Base-by-base conservation (phyloP, 2,888 invertebrate species). In the Cyrtodaria siliqua region DNA sequence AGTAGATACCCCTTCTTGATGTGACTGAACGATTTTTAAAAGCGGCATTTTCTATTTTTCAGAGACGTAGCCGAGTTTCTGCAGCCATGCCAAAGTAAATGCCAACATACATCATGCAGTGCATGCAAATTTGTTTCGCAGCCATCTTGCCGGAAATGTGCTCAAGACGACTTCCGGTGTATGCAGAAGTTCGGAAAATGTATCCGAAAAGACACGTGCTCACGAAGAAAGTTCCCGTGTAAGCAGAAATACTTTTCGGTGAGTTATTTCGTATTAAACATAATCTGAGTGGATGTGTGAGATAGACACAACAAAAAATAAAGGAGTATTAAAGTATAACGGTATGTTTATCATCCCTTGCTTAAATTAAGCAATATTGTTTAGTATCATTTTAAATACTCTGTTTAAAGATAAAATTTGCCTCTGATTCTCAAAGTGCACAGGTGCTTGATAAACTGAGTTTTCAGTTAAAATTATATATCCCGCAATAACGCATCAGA, bases 31-130 rank as follows among this genome's bases (percentile, higher is more conserved):
- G n/a, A n/a, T n/a, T n/a, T 33, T 33, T 33, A 33, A 33, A 33
- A 8, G 12, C 4, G 12, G 12, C 33, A 12, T 33, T 33, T 33
- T 12, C 12, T 33, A 33, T 33, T 26, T 76, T 78, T 61, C 84
- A 92, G 92, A 18, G 86, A 89, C 29, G 89, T 85, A 20, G 91
- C 89, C 2, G 91, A 92, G 20, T 80, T 76, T 63, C 77, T 82
- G 47, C 86, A 84, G 50, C 79, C 81, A 9, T 92, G 92, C 67
- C 92, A 92, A 57, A 88, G 87, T 0, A 76, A 85, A 3, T 92
- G 92, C 76, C 92, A 92, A 71, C 92, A 92, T 76, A 92, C 92
- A 20, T 92, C 93, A 14, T 93, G 93, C 73, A 85, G 86, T 53
- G 91, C 92, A 4, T 93, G 93, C 74, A 79, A 83, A 18, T 89